Base-by-base conservation (phyloP, 2,797 vertebrate species). In the Eulemur coronatus region DNA sequence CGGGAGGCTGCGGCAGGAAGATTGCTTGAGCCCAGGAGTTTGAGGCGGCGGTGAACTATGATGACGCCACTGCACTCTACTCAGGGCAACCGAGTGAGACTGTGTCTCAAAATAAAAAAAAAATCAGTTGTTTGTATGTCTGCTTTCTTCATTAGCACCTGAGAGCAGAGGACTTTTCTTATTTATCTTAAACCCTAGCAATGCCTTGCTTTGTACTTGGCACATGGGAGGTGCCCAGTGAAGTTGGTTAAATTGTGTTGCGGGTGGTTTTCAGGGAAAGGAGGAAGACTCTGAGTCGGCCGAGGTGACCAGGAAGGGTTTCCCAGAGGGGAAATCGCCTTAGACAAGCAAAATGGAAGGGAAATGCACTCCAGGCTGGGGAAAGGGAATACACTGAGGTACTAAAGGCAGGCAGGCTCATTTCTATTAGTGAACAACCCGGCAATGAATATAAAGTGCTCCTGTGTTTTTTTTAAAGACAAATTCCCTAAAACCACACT, bases 401-500 rank as follows among this genome's bases (percentile, higher is more conserved):
- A 12, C 95, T 78, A 10, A 55, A 95, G 72, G 82, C 73, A 55
- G n/a, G 17, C 95, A 79, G 82, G 48, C 95, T 97, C 88, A 35
- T 96, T 97, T 96, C 97, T 97, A 76, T 96, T 96, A 96, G 93
- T 59, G 95, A 97, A 61, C 73, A 95, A 85, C 61, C 75, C 78
- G 69, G 81, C 24, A 20, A 94, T 96, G 96, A 97, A 97, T 97
- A 86, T 97, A 84, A 98, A 97, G 94, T 96, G 48, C 20, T 78
- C 89, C 90, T 17, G 91, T 94, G 88, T 41, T 67, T 43, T 90
- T 95, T 75, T 96, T 96, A 81, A 46, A 98, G 97, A 97, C 67
- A 96, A 97, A 98, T 98, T 98, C 87, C 80, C 79, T 97, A 52
- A 96, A 98, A 97, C 97, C 97, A 90, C 96, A 94, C 94, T 97